These are phyloP conservation scores for Drosophila diplacantha DNA, from an alignment of 2,888 invertebrate genomes.

Conservation along the genomic window DNA sequence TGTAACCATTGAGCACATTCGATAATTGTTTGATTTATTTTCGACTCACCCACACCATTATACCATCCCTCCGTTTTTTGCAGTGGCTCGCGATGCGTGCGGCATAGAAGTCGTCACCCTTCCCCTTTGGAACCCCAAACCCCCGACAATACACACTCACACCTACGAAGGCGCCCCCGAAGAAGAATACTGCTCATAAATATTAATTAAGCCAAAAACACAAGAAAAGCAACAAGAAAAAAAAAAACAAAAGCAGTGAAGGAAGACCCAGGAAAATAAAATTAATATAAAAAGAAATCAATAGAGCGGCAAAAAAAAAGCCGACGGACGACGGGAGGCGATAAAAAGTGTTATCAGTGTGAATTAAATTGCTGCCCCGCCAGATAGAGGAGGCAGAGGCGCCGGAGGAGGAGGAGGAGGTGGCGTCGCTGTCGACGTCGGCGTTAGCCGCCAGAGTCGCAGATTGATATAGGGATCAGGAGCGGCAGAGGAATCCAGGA, in stretches of 20 bases:
- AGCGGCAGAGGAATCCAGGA: conserved; percentile 10
- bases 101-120: conserved; percentile 61
- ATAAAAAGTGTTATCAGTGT: conserved; percentile 67
- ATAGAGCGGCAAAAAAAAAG: conserved; percentile 40
- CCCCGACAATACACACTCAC: conserved; percentile 32
- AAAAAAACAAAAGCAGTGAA: conserved; percentile 16
- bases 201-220: conserved; percentile 57
- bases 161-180: conserved; percentile 46
- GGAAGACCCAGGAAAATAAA: conserved; percentile 18
- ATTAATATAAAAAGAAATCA: conserved; percentile 57
- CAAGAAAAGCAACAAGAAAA: conserved; percentile 15
- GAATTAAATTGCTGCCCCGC: conserved; percentile 41
- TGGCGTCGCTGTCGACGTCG: conserved; percentile 41
- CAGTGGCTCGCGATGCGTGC: conserved; percentile 61
- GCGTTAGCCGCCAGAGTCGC: conserved; percentile 25
- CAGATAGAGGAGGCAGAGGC: conserved; percentile 4
- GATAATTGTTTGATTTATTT: conserved; percentile 39
- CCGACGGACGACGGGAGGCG: conserved; percentile 37
- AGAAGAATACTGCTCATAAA: conserved; percentile 59
- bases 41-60: conserved; percentile 17
- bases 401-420: conserved; percentile 23
- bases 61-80: conserved; percentile 36
- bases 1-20: conserved; percentile 22
- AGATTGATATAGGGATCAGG: conserved; percentile 11
- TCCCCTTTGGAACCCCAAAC: conserved; percentile 49